A percentile compares a stretch with the other conserved stretches of the same genome.
These are phyloP conservation scores for Scotopteryx bipunctaria DNA, from an alignment of 2,888 invertebrate genomes.

Conservation along the genomic window DNA sequence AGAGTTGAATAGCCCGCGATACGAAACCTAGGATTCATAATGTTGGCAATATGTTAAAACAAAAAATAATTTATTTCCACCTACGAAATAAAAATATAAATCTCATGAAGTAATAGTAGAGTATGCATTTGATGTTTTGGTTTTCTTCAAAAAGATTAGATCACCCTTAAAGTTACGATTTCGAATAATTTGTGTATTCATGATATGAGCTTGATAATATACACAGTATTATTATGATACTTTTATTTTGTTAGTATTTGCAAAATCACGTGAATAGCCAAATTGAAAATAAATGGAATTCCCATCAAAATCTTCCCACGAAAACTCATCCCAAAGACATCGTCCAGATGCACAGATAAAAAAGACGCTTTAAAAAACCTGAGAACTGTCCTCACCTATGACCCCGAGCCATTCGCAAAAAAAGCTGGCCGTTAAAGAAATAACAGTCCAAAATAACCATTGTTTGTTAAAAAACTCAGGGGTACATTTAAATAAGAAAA, in stretches of 20 bases:
- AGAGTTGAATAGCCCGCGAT: neutral
- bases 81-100: no score
- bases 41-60: no score
- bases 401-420: slow-evolving; percentile 68
- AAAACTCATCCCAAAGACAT: slow-evolving; percentile 37
- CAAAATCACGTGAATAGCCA: neutral
- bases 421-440: slow-evolving; percentile 72
- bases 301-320: slow-evolving; percentile 16
- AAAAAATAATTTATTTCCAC: no score
- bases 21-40: no score
- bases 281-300: neutral
- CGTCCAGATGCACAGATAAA: slow-evolving; percentile 64
- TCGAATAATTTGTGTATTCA: no score
- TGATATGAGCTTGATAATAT: no score
- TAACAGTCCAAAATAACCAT: slow-evolving; percentile 60
- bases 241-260: no score
- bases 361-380: slow-evolving; percentile 68
- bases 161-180: no score
- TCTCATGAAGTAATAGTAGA: no score
- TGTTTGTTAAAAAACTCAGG: slow-evolving; percentile 71
- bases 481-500: slow-evolving; percentile 78
- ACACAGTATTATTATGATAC: no score
- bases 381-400: slow-evolving; percentile 79
- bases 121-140: no score
- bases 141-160: no score